phyloP scores from a whole-genome alignment of 1,140 invertebrate genomes.

The Sitophilus oryzae region DNA sequence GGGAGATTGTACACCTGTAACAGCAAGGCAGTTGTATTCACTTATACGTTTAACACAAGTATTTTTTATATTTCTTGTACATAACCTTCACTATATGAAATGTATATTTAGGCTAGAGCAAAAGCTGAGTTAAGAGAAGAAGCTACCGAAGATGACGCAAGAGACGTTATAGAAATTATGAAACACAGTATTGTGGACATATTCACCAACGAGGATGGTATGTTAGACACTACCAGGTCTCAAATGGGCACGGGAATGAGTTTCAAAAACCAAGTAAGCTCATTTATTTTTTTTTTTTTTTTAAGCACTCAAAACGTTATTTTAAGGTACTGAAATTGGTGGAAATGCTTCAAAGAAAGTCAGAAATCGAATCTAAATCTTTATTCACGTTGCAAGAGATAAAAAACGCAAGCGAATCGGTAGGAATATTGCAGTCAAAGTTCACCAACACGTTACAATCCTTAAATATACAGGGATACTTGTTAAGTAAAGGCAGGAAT shows the following conservation, averaged over 20 bases:
- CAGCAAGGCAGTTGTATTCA: conserved; percentile 80
- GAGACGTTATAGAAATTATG: conserved; percentile 81
- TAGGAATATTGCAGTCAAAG: conserved; percentile 54
- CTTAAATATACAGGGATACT: conserved; percentile 77
- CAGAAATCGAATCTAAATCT: conserved; percentile 57
- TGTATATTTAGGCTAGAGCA: conserved; percentile 64
- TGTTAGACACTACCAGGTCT: conserved; percentile 62
- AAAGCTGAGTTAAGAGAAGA: conserved; percentile 75
- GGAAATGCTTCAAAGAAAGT: conserved; percentile 58
- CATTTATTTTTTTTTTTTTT: neutral
- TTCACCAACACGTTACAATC: conserved; percentile 63
- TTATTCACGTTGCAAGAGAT: conserved; percentile 74
- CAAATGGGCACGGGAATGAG: conserved; percentile 69
- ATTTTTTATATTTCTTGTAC: conserved; percentile 15
- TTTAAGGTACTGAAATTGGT: conserved; percentile 72
- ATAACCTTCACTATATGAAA: neutral
- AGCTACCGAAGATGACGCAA: conserved; percentile 73
- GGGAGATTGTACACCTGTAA: conserved; percentile 59
- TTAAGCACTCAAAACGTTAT: neutral
- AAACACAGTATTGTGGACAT: conserved; percentile 74
- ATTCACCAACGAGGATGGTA: conserved; percentile 63
- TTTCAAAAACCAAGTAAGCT: conserved; percentile 56
- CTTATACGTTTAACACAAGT: conserved; percentile 81
- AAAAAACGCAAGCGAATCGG: conserved; percentile 59
- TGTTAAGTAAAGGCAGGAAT: conserved; percentile 77